Conservation (phyloP, 2,113 vertebrate genomes). For the Psittacula cyanocephala region DNA sequence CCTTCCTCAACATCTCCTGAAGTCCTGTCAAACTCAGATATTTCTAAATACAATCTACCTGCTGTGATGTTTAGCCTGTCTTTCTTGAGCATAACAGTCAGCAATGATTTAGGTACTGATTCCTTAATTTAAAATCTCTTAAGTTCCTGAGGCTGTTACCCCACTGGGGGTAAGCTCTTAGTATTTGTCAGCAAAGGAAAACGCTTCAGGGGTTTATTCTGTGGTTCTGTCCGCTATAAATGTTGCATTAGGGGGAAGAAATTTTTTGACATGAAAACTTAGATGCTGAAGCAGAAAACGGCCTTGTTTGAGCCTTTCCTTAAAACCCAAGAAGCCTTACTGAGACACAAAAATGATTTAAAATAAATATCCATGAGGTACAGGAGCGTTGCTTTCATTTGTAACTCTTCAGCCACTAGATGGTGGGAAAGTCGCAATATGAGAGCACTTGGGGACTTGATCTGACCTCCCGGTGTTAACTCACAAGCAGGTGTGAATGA, state of each 20-base stretch:
- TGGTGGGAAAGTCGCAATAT: conserved; percentile 40
- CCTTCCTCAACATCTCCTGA: not conserved
- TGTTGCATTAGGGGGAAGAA: not conserved
- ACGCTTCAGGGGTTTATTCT: not conserved
- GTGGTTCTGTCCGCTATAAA: not conserved
- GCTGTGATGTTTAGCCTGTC: not conserved
- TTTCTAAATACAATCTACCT: not conserved
- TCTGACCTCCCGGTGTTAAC: conserved; percentile 13
- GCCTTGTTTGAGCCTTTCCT: not conserved
- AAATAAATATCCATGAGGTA: not conserved
- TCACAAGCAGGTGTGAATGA: not conserved
- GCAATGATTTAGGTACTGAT: not conserved
- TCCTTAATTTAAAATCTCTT: not conserved
- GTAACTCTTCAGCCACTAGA: conserved; percentile 49
- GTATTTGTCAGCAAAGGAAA: not conserved
- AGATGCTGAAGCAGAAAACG: not conserved
- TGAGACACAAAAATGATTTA: not conserved
- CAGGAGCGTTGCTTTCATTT: not conserved
- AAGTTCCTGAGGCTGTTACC: not conserved
- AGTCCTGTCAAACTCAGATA: not conserved
- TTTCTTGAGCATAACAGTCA: not conserved
- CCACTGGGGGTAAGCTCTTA: not conserved
- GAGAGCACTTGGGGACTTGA: not conserved
- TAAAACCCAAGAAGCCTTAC: not conserved
- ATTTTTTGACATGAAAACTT: not conserved